Percentiles rank a stretch among this genome's conserved stretches.
Conservation (phyloP, 1,140 invertebrate genomes). For the Rhyzopertha dominica region DNA sequence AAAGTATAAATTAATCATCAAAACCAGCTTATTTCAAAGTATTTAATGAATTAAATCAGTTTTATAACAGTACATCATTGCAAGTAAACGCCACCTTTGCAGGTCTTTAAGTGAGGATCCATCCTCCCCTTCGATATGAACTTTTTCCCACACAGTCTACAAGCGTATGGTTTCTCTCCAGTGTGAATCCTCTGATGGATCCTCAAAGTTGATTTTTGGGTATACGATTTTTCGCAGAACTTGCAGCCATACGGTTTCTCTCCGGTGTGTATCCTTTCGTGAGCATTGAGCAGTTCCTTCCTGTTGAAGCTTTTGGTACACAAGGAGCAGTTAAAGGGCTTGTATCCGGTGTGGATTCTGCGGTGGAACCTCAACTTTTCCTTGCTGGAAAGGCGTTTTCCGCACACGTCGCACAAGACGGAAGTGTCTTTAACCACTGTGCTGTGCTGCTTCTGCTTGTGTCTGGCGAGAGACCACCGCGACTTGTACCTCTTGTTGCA, state of each 20-base stretch:
- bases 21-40: no score
- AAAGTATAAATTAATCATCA: no score
- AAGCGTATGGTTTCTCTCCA: slow-evolving; percentile 27
- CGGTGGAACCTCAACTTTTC: slow-evolving; percentile 63
- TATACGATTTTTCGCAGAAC: slow-evolving; percentile 25
- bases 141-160: slow-evolving; percentile 31
- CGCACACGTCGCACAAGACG: slow-evolving; percentile 43
- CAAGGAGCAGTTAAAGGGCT: slow-evolving; percentile 54
- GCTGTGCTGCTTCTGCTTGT: slow-evolving; percentile 35
- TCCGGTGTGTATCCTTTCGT: slow-evolving; percentile 37
- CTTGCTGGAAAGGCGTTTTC: slow-evolving; percentile 40
- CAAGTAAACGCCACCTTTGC: no score
- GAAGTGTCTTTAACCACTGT: slow-evolving; percentile 25
- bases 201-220: slow-evolving; percentile 19
- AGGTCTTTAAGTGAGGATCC: slow-evolving; percentile 31
- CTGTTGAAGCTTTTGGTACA: slow-evolving; percentile 54
- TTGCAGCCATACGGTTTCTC: slow-evolving; percentile 27
- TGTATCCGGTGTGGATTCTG: slow-evolving; percentile 57
- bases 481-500: slow-evolving; percentile 29
- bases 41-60: no score
- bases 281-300: slow-evolving; percentile 37
- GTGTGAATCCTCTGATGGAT: slow-evolving; percentile 23
- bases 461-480: slow-evolving; percentile 30
- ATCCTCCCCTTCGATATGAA: slow-evolving; percentile 29
- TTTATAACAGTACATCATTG: no score